phyloP scores from a whole-genome alignment of 2,113 vertebrate genomes.

The Rissa tridactyla region DNA sequence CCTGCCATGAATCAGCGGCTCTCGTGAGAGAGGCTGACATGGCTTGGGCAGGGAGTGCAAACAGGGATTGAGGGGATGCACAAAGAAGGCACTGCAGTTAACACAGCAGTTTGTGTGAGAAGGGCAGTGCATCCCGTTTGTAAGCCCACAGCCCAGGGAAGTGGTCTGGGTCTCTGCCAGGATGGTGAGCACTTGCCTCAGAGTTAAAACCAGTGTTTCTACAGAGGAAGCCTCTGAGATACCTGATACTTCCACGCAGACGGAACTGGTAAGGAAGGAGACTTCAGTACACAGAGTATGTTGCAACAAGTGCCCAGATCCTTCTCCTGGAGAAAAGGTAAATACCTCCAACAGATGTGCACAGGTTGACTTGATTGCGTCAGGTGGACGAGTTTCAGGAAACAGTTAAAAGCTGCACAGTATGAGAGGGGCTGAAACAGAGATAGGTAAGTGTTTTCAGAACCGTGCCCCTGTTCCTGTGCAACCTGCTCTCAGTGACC shows the following conservation, averaged over 20 bases:
- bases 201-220: background rate
- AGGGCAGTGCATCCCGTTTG: fast-evolving
- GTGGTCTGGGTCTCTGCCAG: background rate
- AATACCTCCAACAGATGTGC: background rate
- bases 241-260: background rate
- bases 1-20: fast-evolving
- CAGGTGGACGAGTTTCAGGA: background rate
- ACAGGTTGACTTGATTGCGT: background rate
- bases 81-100: fast-evolving
- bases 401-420: background rate
- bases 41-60: fast-evolving
- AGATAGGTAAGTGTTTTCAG: background rate
- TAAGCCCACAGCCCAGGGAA: background rate
- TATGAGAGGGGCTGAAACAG: fast-evolving
- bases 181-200: background rate
- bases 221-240: background rate
- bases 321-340: background rate
- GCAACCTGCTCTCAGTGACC: too few species aligned
- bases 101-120: background rate
- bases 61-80: fast-evolving
- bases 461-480: background rate
- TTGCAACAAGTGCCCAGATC: background rate
- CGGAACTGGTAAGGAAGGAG: background rate
- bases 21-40: background rate
- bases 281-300: background rate